Percentiles rank a stretch among this genome's conserved stretches.
Evolutionary conservation across 1,140 invertebrate species (phyloP).

Genomic region (Hyles euphorbiae): DNA sequence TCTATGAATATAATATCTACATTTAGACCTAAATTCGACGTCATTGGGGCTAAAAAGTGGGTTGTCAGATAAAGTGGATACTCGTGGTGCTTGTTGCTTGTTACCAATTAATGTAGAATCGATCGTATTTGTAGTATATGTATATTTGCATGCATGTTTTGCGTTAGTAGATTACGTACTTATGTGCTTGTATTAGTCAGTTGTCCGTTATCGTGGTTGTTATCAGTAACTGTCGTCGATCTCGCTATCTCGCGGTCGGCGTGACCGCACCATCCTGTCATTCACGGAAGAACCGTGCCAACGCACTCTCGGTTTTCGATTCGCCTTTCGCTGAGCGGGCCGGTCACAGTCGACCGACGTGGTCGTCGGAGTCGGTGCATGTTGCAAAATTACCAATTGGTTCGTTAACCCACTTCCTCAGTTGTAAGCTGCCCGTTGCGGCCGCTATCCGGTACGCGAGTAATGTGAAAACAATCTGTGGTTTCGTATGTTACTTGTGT

Average conservation of each 20-base stretch:
- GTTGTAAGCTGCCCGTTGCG: slow-evolving; percentile 19
- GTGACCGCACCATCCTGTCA: slow-evolving; percentile 58
- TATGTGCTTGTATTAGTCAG: slow-evolving; percentile 19
- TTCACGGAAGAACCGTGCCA: slow-evolving; percentile 58
- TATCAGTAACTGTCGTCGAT: slow-evolving; percentile 63
- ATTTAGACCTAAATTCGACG: too few relatives aligned
- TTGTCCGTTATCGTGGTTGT: slow-evolving; percentile 50
- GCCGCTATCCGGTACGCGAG: slow-evolving; percentile 31
- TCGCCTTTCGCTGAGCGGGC: slow-evolving; percentile 51
- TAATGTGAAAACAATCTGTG: slow-evolving; percentile 34
- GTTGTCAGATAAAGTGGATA: too few relatives aligned
- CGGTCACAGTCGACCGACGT: slow-evolving; percentile 47
- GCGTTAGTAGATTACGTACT: not conserved
- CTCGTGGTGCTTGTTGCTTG: too few relatives aligned
- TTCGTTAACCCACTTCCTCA: slow-evolving; percentile 50
- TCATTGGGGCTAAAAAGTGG: too few relatives aligned
- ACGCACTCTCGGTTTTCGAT: slow-evolving; percentile 63
- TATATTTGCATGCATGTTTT: slow-evolving; percentile 10
- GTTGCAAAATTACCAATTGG: slow-evolving; percentile 51
- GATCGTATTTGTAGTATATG: too few relatives aligned
- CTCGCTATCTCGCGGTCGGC: slow-evolving; percentile 57
- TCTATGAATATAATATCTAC: too few relatives aligned
- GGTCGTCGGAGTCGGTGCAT: slow-evolving; percentile 38
- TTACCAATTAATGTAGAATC: too few relatives aligned
- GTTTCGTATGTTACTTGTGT: slow-evolving; percentile 5